Percentiles rank a stretch among this genome's conserved stretches.
phyloP scores from a whole-genome alignment of 2,113 vertebrate species.

The Scytalopus superciliaris region DNA sequence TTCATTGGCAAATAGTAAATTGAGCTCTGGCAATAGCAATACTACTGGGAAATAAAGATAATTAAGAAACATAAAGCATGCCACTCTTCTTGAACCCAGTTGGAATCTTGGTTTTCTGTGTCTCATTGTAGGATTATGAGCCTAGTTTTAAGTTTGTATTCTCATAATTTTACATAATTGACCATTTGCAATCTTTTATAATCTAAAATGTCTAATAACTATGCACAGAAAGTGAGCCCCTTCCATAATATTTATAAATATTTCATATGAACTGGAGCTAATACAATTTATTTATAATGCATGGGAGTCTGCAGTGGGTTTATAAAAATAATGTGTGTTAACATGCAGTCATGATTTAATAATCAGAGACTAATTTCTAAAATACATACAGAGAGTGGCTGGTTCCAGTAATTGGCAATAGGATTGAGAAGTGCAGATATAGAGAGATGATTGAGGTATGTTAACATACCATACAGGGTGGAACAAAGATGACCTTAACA shows the following conservation, averaged over 20 bases:
- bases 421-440: neutral
- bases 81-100: slow-evolving; percentile 68
- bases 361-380: slow-evolving; percentile 60
- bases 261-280: slow-evolving; percentile 61
- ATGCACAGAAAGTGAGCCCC: slow-evolving; percentile 57
- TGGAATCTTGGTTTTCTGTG: slow-evolving; percentile 59
- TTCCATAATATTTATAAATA: slow-evolving; percentile 70
- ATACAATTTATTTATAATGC: slow-evolving; percentile 69
- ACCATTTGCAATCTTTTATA: slow-evolving; percentile 56
- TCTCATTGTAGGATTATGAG: slow-evolving; percentile 54
- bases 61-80: slow-evolving; percentile 81
- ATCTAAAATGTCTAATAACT: slow-evolving; percentile 66
- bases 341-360: slow-evolving; percentile 66
- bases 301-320: slow-evolving; percentile 48
- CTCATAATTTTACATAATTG: slow-evolving; percentile 62
- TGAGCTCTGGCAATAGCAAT: slow-evolving; percentile 73
- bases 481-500: neutral
- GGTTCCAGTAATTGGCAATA: neutral
- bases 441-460: neutral
- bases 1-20: slow-evolving; percentile 71
- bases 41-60: slow-evolving; percentile 77
- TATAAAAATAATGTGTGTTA: slow-evolving; percentile 68
- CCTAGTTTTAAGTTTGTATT: slow-evolving; percentile 40
- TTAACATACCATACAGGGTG: neutral
- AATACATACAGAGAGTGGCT: neutral